Conservation (phyloP, 2,888 invertebrate genomes). For the Danaus chrysippus region DNA sequence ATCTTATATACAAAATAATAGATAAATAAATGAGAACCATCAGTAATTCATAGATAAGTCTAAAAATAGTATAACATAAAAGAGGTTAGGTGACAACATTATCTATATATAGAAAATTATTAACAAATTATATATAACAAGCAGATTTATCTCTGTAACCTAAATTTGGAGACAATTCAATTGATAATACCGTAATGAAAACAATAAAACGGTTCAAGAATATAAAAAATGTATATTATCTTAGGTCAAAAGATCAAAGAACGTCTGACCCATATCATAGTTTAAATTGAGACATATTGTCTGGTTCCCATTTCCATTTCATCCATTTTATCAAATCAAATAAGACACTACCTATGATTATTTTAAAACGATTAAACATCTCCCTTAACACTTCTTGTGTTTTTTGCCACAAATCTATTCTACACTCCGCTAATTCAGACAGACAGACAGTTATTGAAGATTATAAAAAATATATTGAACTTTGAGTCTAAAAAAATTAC, state of each 20-base stretch:
- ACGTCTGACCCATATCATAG: constrained; percentile 54
- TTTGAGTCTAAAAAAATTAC: no score
- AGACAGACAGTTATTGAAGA: no score
- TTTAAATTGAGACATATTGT: constrained; percentile 35
- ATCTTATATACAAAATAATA: background rate
- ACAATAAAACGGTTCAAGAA: constrained; percentile 61
- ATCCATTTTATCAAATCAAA: background rate
- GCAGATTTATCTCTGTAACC: constrained; percentile 57
- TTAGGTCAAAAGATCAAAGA: constrained; percentile 51
- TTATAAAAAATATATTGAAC: no score
- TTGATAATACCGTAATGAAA: constrained; percentile 59
- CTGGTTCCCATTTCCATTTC: constrained; percentile 23
- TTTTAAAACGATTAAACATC: background rate
- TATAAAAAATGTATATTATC: constrained; percentile 57
- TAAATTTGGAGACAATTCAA: constrained; percentile 54
- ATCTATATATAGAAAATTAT: constrained; percentile 19
- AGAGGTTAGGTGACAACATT: constrained; percentile 23
- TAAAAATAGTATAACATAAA: constrained; percentile 20
- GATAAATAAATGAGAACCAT: background rate
- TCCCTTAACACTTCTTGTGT: background rate
- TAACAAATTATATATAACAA: constrained; percentile 37
- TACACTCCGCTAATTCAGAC: background rate
- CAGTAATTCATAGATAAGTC: constrained; percentile 10
- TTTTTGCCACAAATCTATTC: background rate
- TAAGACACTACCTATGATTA: background rate